Evolutionary conservation across 37 sponge, comb jelly and placozoan species (phyloP).

Genomic region (Aplysina aerophoba): DNA sequence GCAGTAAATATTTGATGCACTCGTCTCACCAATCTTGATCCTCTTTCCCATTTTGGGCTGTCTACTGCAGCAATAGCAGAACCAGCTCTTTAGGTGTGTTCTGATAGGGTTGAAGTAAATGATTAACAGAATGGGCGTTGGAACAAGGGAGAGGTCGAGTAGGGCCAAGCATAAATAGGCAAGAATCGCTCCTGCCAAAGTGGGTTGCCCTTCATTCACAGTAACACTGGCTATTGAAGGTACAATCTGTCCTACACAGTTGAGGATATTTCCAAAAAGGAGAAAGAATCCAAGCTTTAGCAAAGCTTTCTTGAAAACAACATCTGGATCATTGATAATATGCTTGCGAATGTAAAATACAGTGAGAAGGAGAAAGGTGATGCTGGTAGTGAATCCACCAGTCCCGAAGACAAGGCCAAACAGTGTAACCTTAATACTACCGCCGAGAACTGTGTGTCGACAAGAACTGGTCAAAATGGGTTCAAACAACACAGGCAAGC

Average conservation of each 20-base stretch:
- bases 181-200: neutral
- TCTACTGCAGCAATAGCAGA: neutral
- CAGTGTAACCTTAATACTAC: too few relatives aligned
- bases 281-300: slow-evolving; percentile 8
- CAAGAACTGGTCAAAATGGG: neutral
- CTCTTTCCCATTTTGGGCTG: too few relatives aligned
- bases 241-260: neutral
- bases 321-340: neutral
- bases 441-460: neutral
- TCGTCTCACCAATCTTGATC: too few relatives aligned
- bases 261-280: neutral
- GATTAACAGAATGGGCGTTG: neutral
- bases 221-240: neutral
- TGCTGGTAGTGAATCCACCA: neutral
- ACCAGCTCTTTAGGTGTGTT: neutral
- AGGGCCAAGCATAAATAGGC: neutral
- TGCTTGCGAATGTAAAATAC: neutral
- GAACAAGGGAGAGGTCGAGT: neutral
- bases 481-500: too few relatives aligned
- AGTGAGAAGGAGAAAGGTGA: neutral
- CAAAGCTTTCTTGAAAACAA: neutral
- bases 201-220: too few relatives aligned
- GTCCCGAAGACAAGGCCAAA: neutral
- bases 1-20: too few relatives aligned
- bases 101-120: neutral